Percentiles rank a stretch among this genome's conserved stretches.
Evolutionary conservation across 2,797 vertebrate species (phyloP).

Genomic region (Micropoecilia bifurca): DNA sequence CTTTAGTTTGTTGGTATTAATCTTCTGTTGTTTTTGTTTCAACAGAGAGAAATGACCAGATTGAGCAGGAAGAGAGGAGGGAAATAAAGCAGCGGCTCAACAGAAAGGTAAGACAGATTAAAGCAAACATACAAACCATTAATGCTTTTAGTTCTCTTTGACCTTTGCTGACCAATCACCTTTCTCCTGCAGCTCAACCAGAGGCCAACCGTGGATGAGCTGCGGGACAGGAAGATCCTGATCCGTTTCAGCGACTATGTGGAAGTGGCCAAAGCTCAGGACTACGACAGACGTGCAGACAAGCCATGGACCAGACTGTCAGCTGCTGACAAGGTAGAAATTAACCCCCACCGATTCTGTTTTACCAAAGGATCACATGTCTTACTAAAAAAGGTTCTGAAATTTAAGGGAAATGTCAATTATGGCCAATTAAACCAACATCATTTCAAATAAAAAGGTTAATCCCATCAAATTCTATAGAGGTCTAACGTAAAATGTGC

Average conservation of each 20-base stretch:
- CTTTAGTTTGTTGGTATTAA: not conserved
- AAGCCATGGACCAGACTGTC: constrained; percentile 98
- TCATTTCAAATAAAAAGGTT: not conserved
- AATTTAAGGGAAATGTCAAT: not conserved
- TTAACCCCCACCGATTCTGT: not conserved
- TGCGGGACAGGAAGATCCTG: constrained; percentile 96
- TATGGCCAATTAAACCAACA: not conserved
- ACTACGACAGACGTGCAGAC: constrained; percentile 95
- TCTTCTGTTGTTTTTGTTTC: constrained; percentile 20
- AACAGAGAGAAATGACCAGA: constrained; percentile 96
- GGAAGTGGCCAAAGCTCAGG: constrained; percentile 99
- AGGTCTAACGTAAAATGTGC: not conserved
- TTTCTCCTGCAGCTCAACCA: constrained; percentile 88
- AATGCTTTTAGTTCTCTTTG: too few relatives aligned
- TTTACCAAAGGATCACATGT: not conserved
- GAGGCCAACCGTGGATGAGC: constrained; percentile 95
- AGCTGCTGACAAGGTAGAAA: constrained; percentile 92
- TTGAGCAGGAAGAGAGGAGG: constrained; percentile 93
- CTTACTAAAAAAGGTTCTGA: not conserved
- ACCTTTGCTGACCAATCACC: too few relatives aligned
- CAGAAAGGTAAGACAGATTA: constrained; percentile 86
- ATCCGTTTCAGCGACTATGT: constrained; percentile 99
- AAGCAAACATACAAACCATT: not conserved
- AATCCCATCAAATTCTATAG: not conserved
- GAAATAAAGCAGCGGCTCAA: constrained; percentile 97